Base-by-base conservation (phyloP, 2,113 vertebrate genomes). In the Burhinus bistriatus region DNA sequence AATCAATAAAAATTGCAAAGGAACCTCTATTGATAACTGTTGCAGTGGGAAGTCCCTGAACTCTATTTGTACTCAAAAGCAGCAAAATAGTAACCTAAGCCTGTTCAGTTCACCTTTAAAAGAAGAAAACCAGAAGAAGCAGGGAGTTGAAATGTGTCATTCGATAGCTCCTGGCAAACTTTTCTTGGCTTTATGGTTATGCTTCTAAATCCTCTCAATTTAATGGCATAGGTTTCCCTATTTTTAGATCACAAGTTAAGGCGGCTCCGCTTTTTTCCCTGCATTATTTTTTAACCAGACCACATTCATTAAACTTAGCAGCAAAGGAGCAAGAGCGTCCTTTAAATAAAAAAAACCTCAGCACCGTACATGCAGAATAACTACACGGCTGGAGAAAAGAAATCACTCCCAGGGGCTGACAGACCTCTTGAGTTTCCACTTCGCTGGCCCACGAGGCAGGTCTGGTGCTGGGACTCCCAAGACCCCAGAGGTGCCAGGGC, bases 161-260 rank as follows among this genome's bases (percentile, higher is more conserved):
- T 95, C 0, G 30, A 95, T 93, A 94, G 89, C 89, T 93, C 64
- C 96, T 93, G 81, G 87, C 91, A 95, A 93, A 95, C 82, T 78
- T 72, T 93, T 95, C 83, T 57, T 91, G 79, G 88, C 84, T 96
- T 94, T 95, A 93, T 95, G 89, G 94, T 90, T 97, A 93, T 78
- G 91, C 82, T 92, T 96, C 90, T 95, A 96, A 97, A 96, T 96
- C 83, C 93, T 90, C 85, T 85, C 87, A 91, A 90, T 96, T 96
- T 97, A 96, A 85, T 73, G 81, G 93, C 15, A 13, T 84, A 96
- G 84, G 84, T 96, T 96, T 93, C 81, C 91, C 97, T 97, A 94
- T 95, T 97, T 97, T 97, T 97, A 97, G 96, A 88, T 77, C 69
- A 68, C 44, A 90, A 91, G 78, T 94, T 83, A 80, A 94, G 58